These are phyloP conservation scores for Holocentrus rufus DNA, from an alignment of 2,797 vertebrate species.

Conservation along the genomic window DNA sequence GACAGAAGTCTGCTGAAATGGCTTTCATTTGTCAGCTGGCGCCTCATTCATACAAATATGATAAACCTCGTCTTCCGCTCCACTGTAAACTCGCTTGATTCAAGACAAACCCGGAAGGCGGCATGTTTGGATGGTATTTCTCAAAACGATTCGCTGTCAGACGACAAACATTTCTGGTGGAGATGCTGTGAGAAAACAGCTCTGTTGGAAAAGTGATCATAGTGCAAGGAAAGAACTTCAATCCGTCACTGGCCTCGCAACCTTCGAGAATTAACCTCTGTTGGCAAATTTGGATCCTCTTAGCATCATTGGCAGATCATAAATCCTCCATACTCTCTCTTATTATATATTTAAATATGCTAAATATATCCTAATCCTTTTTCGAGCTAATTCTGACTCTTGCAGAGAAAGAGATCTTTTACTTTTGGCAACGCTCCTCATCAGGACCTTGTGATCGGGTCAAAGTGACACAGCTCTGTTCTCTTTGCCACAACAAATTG, in stretches of 20 bases:
- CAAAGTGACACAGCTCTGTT: conserved; percentile 12
- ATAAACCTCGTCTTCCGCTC: neutral
- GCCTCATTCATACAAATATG: neutral
- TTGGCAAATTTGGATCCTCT: neutral
- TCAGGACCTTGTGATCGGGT: neutral
- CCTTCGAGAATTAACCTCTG: neutral
- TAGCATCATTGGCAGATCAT: neutral
- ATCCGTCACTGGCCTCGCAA: conserved; percentile 12
- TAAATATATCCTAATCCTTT: conserved; percentile 1
- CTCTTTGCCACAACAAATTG: conserved; percentile 23
- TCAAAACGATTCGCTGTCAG: neutral
- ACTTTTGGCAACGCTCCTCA: neutral
- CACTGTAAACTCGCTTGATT: neutral
- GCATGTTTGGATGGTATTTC: too few species aligned
- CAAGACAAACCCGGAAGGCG: neutral
- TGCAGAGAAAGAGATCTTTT: neutral
- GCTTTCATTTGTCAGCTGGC: neutral
- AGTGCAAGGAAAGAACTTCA: neutral
- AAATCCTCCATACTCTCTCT: conserved; percentile 9
- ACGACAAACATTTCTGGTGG: neutral
- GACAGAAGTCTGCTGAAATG: neutral
- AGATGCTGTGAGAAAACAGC: neutral
- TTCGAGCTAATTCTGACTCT: neutral
- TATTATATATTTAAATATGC: conserved; percentile 12
- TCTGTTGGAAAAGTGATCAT: neutral